Percentiles rank a stretch among this genome's conserved stretches.
Conservation (phyloP, 2,113 vertebrate genomes). For the Nothoprocta pentlandii region DNA sequence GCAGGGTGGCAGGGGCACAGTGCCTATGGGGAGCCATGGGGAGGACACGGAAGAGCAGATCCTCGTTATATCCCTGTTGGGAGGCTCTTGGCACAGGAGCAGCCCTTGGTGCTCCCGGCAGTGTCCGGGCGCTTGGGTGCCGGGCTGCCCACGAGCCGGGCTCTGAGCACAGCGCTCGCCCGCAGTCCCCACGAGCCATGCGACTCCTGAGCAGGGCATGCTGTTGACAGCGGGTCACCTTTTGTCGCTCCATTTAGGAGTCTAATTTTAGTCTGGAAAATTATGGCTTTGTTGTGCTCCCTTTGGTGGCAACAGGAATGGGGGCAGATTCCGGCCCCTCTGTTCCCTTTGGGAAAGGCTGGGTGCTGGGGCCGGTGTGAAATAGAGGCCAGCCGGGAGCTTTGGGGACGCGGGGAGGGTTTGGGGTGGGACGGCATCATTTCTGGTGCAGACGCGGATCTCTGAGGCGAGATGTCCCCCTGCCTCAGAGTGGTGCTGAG, state of each 20-base stretch:
- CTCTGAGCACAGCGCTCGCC: neutral
- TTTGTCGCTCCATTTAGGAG: neutral
- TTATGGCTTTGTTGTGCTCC: neutral
- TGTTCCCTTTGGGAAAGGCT: neutral
- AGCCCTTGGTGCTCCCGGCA: too few relatives aligned
- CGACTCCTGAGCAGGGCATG: accelerated
- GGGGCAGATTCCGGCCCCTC: neutral
- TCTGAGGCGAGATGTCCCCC: accelerated
- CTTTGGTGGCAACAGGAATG: accelerated
- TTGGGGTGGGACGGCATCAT: accelerated
- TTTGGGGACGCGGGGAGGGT: accelerated
- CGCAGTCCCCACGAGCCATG: accelerated
- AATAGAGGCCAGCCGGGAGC: neutral
- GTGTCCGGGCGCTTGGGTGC: too few relatives aligned
- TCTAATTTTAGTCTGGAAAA: neutral
- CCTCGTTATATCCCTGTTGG: neutral
- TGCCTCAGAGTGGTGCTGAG: too few relatives aligned
- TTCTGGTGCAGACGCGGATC: neutral
- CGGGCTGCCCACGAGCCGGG: too few relatives aligned
- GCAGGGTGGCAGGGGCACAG: neutral
- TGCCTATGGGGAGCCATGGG: too few relatives aligned
- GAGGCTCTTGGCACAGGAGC: too few relatives aligned
- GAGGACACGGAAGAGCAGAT: neutral
- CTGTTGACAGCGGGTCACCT: neutral
- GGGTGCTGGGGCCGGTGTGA: accelerated